Percentiles rank a stretch among this genome's conserved stretches.
Evolutionary conservation across 1,140 invertebrate genomes (phyloP).

Genomic region (Drosophila nannoptera): DNA sequence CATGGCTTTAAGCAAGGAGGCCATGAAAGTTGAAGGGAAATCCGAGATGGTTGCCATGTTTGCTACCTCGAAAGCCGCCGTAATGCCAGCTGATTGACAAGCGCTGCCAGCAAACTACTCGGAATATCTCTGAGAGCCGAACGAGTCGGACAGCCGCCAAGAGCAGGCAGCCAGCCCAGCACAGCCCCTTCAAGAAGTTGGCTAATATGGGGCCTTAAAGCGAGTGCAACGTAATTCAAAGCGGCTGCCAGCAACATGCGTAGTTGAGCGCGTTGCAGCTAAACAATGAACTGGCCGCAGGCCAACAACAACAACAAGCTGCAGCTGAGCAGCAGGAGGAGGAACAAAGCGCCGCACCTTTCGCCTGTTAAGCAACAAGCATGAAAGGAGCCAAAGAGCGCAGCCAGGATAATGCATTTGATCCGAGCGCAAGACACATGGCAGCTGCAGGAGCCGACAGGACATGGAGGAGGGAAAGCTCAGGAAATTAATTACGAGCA

Average conservation of each 20-base stretch:
- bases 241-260: constrained; percentile 63
- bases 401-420: constrained; percentile 60
- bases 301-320: constrained; percentile 37
- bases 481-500: constrained; percentile 57
- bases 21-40: background rate
- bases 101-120: constrained; percentile 21
- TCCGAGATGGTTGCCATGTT: background rate
- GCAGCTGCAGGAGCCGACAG: constrained; percentile 13
- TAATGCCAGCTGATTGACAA: constrained; percentile 22
- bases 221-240: constrained; percentile 45
- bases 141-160: constrained; percentile 37
- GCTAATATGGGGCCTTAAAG: constrained; percentile 40
- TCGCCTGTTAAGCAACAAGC: constrained; percentile 49
- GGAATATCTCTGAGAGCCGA: constrained; percentile 1
- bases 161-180: constrained; percentile 31
- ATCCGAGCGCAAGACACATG: constrained; percentile 60
- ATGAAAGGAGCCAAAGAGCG: constrained; percentile 6
- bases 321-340: constrained; percentile 8
- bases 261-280: constrained; percentile 54
- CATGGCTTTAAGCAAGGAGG: background rate
- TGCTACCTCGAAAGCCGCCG: background rate
- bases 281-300: constrained; percentile 65
- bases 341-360: constrained; percentile 41
- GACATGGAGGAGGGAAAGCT: background rate
- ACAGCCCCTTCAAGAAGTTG: background rate